A percentile compares a stretch with the other conserved stretches of the same genome.
phyloP scores from a whole-genome alignment of 2,113 vertebrate species.

The Hypocryptadius cinnamomeus region DNA sequence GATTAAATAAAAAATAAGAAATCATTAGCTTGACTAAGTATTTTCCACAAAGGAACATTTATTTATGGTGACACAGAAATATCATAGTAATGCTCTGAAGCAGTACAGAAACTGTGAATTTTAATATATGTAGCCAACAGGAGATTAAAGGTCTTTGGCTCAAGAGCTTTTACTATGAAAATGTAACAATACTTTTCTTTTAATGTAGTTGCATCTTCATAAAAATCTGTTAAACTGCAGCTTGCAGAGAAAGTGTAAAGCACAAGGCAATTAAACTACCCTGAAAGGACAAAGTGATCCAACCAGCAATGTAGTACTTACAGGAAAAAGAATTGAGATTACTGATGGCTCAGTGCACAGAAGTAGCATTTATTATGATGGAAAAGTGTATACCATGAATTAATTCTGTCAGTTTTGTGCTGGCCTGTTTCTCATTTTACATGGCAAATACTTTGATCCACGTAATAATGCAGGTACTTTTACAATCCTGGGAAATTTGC shows the following conservation, averaged over 20 bases:
- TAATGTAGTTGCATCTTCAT: neutral
- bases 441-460: neutral
- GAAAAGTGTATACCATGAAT: neutral
- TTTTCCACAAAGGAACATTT: neutral
- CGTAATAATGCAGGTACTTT: neutral
- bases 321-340: neutral
- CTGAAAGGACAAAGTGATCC: neutral
- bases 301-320: neutral
- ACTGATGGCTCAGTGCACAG: neutral
- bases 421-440: conserved; percentile 25
- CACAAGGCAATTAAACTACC: neutral
- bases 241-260: neutral
- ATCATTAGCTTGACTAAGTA: neutral
- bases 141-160: neutral
- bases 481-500: conserved; percentile 16
- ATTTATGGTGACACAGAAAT: neutral
- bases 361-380: neutral
- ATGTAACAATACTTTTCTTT: neutral
- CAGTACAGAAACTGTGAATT: neutral
- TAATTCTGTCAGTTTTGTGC: conserved; percentile 4
- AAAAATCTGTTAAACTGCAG: neutral
- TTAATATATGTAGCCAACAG: neutral
- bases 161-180: neutral
- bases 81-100: neutral
- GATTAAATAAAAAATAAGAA: neutral